A percentile compares a stretch with the other conserved stretches of the same genome.
These are phyloP conservation scores for Notodromas monacha DNA, from an alignment of 2,888 invertebrate genomes.

Conservation along the genomic window DNA sequence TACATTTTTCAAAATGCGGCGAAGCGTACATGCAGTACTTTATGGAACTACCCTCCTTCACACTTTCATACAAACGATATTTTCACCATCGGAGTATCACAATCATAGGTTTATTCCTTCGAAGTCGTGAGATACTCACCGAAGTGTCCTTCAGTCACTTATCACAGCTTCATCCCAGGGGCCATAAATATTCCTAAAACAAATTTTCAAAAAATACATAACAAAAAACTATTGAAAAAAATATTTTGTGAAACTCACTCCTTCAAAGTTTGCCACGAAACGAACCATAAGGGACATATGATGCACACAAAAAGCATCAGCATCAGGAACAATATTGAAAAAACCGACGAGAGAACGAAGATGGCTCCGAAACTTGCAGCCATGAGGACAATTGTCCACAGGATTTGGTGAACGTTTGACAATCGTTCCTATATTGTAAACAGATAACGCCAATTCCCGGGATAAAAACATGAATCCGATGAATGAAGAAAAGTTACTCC, in stretches of 20 bases:
- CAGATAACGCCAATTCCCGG: background rate
- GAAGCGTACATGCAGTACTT: too few relatives aligned
- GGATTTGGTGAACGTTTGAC: too few relatives aligned
- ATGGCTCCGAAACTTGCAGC: background rate
- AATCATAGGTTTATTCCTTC: too few relatives aligned
- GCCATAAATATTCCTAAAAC: constrained; percentile 46
- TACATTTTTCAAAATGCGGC: too few relatives aligned
- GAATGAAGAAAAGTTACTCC: background rate
- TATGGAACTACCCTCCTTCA: too few relatives aligned
- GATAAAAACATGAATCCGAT: background rate
- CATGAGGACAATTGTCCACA: background rate
- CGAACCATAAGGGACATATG: constrained; percentile 38
- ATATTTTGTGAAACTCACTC: constrained; percentile 17
- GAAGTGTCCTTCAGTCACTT: too few relatives aligned
- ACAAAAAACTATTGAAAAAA: too few relatives aligned
- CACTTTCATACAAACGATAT: too few relatives aligned
- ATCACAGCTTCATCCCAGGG: constrained; percentile 81
- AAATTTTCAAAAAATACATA: constrained; percentile 8
- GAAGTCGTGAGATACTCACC: too few relatives aligned
- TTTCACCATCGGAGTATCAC: too few relatives aligned
- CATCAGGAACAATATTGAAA: constrained; percentile 22
- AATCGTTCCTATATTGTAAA: too few relatives aligned
- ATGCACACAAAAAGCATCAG: constrained; percentile 28
- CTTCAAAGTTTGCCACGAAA: constrained; percentile 39
- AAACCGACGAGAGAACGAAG: background rate